These are phyloP conservation scores for Anorthoa munda DNA, from an alignment of 2,888 invertebrate species.

Conservation along the genomic window DNA sequence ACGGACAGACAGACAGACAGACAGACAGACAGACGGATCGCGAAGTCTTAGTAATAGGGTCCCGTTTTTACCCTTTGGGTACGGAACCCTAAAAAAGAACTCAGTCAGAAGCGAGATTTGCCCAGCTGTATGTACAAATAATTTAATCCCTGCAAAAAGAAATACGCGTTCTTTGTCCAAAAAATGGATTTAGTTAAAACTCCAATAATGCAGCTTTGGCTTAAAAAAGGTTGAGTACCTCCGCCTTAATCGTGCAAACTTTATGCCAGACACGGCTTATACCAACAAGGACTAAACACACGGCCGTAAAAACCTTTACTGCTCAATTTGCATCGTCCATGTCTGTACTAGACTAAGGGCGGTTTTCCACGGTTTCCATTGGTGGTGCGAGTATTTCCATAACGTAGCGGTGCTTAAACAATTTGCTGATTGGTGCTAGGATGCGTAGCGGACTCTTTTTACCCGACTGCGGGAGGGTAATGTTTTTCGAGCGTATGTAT, in stretches of 20 bases:
- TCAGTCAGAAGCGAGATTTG: background rate
- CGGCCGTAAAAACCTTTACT: constrained; percentile 56
- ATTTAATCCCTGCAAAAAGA: constrained; percentile 25
- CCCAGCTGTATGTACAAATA: background rate
- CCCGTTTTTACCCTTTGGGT: no score
- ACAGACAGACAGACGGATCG: no score
- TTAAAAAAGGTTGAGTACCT: constrained; percentile 23
- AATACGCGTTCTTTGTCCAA: constrained; percentile 10
- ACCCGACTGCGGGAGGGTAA: no score
- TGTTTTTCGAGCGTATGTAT: no score
- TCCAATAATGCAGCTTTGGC: constrained; percentile 10
- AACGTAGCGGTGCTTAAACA: no score
- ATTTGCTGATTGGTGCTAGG: no score
- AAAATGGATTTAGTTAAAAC: constrained; percentile 3
- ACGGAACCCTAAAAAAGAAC: no score
- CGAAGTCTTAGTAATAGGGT: no score
- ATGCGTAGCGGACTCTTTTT: no score
- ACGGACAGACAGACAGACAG: no score
- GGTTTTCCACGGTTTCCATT: background rate
- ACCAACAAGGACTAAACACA: constrained; percentile 48
- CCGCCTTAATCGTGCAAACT: constrained; percentile 36
- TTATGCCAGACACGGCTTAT: constrained; percentile 40
- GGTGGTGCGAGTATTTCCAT: no score
- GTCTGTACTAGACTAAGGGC: constrained; percentile 1
- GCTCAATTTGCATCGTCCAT: constrained; percentile 51